Conservation (phyloP, 2,888 invertebrate genomes). For the Tortrix viridana region DNA sequence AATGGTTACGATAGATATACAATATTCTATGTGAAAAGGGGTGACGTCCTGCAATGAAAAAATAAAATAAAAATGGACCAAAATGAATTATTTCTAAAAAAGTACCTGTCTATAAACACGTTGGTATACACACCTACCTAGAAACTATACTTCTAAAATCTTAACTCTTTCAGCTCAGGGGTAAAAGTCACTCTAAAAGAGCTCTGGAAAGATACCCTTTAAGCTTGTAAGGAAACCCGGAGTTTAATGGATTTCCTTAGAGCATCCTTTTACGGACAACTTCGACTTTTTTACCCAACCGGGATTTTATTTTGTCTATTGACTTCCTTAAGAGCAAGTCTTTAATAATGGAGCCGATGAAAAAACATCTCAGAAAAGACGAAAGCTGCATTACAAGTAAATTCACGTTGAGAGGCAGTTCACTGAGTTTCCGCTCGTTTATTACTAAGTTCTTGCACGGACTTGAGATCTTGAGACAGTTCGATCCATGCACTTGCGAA, state of each 20-base stretch:
- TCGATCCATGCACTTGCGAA: not conserved
- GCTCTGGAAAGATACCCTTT: slow-evolving; percentile 3
- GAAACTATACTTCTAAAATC: too few relatives aligned
- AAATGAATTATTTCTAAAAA: too few relatives aligned
- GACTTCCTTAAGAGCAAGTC: slow-evolving; percentile 4
- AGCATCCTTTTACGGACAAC: slow-evolving; percentile 9
- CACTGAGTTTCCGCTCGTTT: not conserved
- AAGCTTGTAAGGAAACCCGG: slow-evolving; percentile 9
- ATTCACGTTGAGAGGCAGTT: not conserved
- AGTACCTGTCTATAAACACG: too few relatives aligned
- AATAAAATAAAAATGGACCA: too few relatives aligned
- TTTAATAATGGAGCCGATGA: slow-evolving; percentile 10
- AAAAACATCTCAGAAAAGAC: slow-evolving; percentile 9
- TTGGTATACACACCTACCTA: too few relatives aligned
- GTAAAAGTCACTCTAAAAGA: not conserved
- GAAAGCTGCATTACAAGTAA: not conserved
- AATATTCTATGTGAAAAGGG: too few relatives aligned
- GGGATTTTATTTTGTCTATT: slow-evolving; percentile 10
- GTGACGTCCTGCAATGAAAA: too few relatives aligned
- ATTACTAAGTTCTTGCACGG: not conserved
- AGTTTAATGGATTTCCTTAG: slow-evolving; percentile 18
- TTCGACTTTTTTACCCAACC: slow-evolving; percentile 9
- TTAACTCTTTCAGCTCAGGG: not conserved
- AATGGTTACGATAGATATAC: too few relatives aligned
- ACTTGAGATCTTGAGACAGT: not conserved